Evolutionary conservation across 2,797 vertebrate species (phyloP).

Genomic region (Synaphobranchus kaupii): DNA sequence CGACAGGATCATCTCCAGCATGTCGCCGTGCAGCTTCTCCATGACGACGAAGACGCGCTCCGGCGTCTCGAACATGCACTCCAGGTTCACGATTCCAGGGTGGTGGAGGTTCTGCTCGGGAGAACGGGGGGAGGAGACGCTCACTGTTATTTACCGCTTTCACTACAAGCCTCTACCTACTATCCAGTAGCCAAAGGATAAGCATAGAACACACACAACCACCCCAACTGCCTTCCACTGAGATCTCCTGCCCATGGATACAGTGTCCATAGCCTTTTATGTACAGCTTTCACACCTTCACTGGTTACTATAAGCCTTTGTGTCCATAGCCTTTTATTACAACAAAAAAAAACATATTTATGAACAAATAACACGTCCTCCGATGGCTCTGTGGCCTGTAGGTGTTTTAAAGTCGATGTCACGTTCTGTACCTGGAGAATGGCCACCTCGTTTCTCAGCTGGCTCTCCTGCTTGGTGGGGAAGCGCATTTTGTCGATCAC

Average conservation of each 20-base stretch:
- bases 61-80: slow-evolving; percentile 83
- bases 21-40: slow-evolving; percentile 83
- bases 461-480: slow-evolving; percentile 83
- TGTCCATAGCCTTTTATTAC: neutral
- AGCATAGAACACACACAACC: neutral
- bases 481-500: slow-evolving; percentile 84
- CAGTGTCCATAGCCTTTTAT: neutral
- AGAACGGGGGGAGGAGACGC: neutral
- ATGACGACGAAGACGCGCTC: slow-evolving; percentile 82
- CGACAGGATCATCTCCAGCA: slow-evolving; percentile 83
- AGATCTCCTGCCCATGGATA: neutral
- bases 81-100: slow-evolving; percentile 82
- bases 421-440: slow-evolving; percentile 76
- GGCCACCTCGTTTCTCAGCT: slow-evolving; percentile 82
- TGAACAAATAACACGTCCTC: neutral
- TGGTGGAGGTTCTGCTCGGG: slow-evolving; percentile 76
- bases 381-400: neutral
- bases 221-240: too few species aligned
- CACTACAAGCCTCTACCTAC: neutral
- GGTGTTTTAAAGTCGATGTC: neutral
- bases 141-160: neutral
- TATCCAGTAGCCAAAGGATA: neutral
- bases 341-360: neutral
- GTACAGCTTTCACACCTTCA: too few species aligned
- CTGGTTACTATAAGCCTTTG: neutral